Percentiles rank a stretch among this genome's conserved stretches.
These are phyloP conservation scores for Campoletis sonorensis DNA, from an alignment of 1,140 invertebrate species.

Conservation along the genomic window DNA sequence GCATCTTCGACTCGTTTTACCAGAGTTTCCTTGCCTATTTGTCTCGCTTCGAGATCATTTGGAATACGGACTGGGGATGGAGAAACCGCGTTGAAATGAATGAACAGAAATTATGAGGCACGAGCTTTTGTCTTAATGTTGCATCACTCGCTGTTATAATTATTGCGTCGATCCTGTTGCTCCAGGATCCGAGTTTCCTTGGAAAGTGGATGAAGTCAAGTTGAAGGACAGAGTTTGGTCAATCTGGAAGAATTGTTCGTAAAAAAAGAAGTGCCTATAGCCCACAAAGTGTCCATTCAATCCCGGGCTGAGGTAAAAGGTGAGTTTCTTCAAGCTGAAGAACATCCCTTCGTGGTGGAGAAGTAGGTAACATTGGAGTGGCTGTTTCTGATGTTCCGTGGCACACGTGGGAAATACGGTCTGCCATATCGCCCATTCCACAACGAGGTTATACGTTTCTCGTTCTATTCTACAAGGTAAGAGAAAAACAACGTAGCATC, in stretches of 20 bases:
- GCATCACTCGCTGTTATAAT: too few relatives aligned
- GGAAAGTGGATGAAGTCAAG: neutral
- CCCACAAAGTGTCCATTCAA: slow-evolving; percentile 3
- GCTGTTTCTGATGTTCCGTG: slow-evolving; percentile 19
- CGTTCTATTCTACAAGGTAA: slow-evolving; percentile 13
- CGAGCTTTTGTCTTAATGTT: too few relatives aligned
- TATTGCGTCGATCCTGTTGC: too few relatives aligned
- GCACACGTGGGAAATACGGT: slow-evolving; percentile 46
- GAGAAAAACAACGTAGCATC: neutral
- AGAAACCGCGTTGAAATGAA: too few relatives aligned
- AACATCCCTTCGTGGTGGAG: slow-evolving; percentile 4
- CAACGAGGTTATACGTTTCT: slow-evolving; percentile 22
- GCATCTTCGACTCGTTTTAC: too few relatives aligned
- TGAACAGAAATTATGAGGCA: too few relatives aligned
- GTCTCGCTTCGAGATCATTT: too few relatives aligned
- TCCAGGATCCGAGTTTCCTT: too few relatives aligned
- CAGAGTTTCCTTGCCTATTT: too few relatives aligned
- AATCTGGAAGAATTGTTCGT: neutral
- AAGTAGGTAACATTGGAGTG: slow-evolving; percentile 26
- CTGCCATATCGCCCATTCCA: slow-evolving; percentile 4
- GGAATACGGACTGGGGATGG: too few relatives aligned
- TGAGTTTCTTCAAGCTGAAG: slow-evolving; percentile 25
- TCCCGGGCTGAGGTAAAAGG: neutral
- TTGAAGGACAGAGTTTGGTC: neutral
- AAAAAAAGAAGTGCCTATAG: neutral